Conservation (phyloP, 2,888 invertebrate genomes). For the Trypoxylon attenuatum region DNA sequence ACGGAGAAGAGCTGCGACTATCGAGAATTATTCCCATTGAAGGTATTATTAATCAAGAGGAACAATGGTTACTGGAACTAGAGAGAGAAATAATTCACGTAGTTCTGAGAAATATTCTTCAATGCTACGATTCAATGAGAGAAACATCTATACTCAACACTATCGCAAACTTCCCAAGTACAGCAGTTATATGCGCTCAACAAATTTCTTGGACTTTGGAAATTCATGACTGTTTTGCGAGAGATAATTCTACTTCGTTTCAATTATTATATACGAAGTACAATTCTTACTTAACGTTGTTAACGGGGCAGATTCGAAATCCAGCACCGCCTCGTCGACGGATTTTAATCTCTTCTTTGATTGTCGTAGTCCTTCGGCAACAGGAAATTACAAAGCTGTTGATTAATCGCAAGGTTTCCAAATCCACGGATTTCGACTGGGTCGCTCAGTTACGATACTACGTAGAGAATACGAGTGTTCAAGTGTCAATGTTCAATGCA, state of each 20-base stretch:
- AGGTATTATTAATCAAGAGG: slow-evolving; percentile 77
- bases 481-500: slow-evolving; percentile 76
- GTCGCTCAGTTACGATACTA: slow-evolving; percentile 79
- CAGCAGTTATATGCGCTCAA: slow-evolving; percentile 79
- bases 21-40: slow-evolving; percentile 25
- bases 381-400: slow-evolving; percentile 76
- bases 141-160: slow-evolving; percentile 72
- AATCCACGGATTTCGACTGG: slow-evolving; percentile 78
- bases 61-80: slow-evolving; percentile 81
- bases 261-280: slow-evolving; percentile 76
- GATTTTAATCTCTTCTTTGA: slow-evolving; percentile 76
- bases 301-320: slow-evolving; percentile 78
- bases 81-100: slow-evolving; percentile 77
- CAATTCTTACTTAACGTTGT: slow-evolving; percentile 71
- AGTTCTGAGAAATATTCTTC: slow-evolving; percentile 70
- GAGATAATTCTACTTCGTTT: slow-evolving; percentile 70
- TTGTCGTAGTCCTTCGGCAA: slow-evolving; percentile 77
- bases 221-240: slow-evolving; percentile 76
- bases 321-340: slow-evolving; percentile 77
- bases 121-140: slow-evolving; percentile 62
- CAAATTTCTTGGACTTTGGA: slow-evolving; percentile 82
- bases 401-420: slow-evolving; percentile 67
- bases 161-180: slow-evolving; percentile 80
- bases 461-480: slow-evolving; percentile 73
- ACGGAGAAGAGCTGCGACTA: slow-evolving; percentile 78